phyloP scores from a whole-genome alignment of 2,888 invertebrate species.

The Lamellibrachia satsuma region DNA sequence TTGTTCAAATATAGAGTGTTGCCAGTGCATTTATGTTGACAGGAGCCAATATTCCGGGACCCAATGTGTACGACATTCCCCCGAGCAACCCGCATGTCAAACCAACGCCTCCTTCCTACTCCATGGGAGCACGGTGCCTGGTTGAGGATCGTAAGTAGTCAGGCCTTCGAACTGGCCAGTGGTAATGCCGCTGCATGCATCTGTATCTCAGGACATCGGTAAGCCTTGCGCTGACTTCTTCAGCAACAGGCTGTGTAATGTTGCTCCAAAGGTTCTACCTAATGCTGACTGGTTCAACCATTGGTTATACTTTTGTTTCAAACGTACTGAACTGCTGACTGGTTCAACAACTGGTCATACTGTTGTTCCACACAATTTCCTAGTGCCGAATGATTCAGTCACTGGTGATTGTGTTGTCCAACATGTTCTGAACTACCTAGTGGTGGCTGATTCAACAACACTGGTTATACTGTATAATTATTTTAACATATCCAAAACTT shows the following conservation, averaged over 20 bases:
- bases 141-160: background rate
- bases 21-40: background rate
- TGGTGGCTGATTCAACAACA: background rate
- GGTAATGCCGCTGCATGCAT: background rate
- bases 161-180: background rate
- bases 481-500: too few relatives aligned
- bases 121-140: background rate
- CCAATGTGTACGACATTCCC: background rate
- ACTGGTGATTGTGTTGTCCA: background rate
- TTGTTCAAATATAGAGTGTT: background rate
- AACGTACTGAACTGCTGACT: too few relatives aligned
- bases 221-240: background rate
- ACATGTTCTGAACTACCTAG: background rate
- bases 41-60: background rate
- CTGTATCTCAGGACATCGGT: background rate
- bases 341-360: too few relatives aligned
- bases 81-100: background rate
- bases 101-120: background rate
- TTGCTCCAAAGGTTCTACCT: too few relatives aligned
- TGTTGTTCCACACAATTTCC: too few relatives aligned
- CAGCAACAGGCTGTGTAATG: background rate
- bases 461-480: too few relatives aligned
- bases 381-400: background rate
- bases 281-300: too few relatives aligned
- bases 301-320: too few relatives aligned